A percentile compares a stretch with the other conserved stretches of the same genome.
Evolutionary conservation across 2,888 invertebrate genomes (phyloP).

Genomic region (Nymphalis c-album): DNA sequence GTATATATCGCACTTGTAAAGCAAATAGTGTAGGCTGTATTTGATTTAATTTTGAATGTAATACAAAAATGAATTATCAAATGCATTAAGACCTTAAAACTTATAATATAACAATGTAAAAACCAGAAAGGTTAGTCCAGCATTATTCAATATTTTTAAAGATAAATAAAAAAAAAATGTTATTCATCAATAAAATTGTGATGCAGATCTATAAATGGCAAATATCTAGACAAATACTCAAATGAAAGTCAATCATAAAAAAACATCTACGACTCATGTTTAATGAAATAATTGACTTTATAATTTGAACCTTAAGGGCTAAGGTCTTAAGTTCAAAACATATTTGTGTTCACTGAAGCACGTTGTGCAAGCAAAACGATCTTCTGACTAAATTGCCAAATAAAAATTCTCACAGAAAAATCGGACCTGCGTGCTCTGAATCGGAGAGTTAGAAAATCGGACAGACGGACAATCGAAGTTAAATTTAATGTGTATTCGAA

Average conservation of each 20-base stretch:
- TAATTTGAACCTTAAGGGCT: not conserved
- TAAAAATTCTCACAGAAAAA: conserved; percentile 8
- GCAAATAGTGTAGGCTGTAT: no score
- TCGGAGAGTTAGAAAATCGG: conserved; percentile 4
- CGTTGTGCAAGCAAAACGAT: conserved; percentile 2
- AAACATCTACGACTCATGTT: not conserved
- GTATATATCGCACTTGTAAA: no score
- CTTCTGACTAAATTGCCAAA: conserved; percentile 5
- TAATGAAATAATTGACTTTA: not conserved
- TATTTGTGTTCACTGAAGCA: not conserved
- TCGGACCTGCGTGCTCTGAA: conserved; percentile 2
- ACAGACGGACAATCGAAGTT: conserved; percentile 1
- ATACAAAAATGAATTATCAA: no score
- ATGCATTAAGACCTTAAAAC: no score
- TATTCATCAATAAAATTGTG: no score
- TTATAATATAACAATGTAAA: no score
- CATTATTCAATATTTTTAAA: no score
- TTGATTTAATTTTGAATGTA: no score
- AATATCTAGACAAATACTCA: no score
- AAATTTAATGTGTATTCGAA: not conserved
- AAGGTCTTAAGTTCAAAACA: not conserved
- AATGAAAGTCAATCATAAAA: not conserved
- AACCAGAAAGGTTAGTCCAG: no score
- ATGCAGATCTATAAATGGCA: no score
- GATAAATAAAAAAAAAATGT: no score